Conservation (phyloP, 2,888 invertebrate species). For the Cybosia mesomella region DNA sequence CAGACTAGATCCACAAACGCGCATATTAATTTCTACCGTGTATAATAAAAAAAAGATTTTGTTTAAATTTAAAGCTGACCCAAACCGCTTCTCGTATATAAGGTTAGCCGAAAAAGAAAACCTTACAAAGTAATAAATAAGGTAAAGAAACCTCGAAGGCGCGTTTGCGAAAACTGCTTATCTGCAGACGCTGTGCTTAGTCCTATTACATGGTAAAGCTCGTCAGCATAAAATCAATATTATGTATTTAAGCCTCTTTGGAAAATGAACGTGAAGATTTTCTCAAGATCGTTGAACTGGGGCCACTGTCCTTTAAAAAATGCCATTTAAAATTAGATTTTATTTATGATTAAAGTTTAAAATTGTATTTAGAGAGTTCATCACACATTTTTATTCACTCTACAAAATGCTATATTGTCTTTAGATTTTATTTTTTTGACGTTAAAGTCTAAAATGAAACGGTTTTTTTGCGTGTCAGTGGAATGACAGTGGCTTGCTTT, state of each 20-base stretch:
- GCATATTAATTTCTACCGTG: neutral
- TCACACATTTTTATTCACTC: too few species aligned
- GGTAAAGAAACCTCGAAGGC: neutral
- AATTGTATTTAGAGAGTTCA: too few species aligned
- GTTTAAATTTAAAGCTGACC: neutral
- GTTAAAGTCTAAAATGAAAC: too few species aligned
- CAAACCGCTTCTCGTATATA: neutral
- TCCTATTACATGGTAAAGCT: neutral
- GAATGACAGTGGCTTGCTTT: too few species aligned
- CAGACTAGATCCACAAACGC: too few species aligned
- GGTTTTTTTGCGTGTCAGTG: too few species aligned
- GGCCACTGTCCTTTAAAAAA: too few species aligned
- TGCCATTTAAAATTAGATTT: too few species aligned
- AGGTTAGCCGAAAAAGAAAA: neutral
- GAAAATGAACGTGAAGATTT: constrained; percentile 7
- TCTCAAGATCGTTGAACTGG: constrained; percentile 9
- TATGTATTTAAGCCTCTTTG: constrained; percentile 16
- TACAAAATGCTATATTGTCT: too few species aligned
- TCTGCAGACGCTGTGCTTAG: neutral
- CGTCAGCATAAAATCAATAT: constrained; percentile 17
- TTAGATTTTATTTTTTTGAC: too few species aligned
- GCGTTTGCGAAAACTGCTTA: neutral
- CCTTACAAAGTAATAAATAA: neutral
- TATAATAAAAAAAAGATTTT: neutral
- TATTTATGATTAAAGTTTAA: too few species aligned